These are phyloP conservation scores for Neoscelio sp. DNA, from an alignment of 2,888 invertebrate genomes.

Conservation along the genomic window DNA sequence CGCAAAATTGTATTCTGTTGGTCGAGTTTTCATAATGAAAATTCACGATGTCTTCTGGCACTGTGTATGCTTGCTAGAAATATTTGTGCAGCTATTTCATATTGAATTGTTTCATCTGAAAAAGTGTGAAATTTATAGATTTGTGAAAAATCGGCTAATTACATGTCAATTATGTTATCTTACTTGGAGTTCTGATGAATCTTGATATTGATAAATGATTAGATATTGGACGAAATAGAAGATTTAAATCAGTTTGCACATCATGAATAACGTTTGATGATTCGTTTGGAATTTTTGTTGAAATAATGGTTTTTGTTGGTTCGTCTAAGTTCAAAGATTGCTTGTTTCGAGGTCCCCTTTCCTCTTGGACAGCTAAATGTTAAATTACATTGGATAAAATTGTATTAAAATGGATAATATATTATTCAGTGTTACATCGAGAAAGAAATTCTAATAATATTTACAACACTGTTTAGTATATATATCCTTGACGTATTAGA, in stretches of 20 bases:
- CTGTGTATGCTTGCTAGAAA: constrained; percentile 85
- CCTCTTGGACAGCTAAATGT: constrained; percentile 90
- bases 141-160: background rate
- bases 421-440: background rate
- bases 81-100: constrained; percentile 86
- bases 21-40: constrained; percentile 82
- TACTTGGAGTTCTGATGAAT: background rate
- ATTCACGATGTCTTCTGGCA: constrained; percentile 85
- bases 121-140: constrained; percentile 5
- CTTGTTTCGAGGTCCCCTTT: constrained; percentile 89
- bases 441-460: no score
- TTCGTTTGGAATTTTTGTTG: background rate
- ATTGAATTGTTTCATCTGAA: constrained; percentile 79
- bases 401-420: no score
- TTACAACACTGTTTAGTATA: no score
- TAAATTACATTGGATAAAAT: background rate
- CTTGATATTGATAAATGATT: background rate
- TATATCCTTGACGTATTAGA: no score
- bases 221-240: background rate
- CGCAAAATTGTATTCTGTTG: constrained; percentile 86
- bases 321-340: constrained; percentile 35
- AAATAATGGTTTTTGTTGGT: background rate
- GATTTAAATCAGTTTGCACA: background rate
- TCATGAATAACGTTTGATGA: background rate
- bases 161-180: background rate